Conservation (phyloP, 35 echinoderm and acorn worm species). For the Hemicentrotus pulcherrimus region DNA sequence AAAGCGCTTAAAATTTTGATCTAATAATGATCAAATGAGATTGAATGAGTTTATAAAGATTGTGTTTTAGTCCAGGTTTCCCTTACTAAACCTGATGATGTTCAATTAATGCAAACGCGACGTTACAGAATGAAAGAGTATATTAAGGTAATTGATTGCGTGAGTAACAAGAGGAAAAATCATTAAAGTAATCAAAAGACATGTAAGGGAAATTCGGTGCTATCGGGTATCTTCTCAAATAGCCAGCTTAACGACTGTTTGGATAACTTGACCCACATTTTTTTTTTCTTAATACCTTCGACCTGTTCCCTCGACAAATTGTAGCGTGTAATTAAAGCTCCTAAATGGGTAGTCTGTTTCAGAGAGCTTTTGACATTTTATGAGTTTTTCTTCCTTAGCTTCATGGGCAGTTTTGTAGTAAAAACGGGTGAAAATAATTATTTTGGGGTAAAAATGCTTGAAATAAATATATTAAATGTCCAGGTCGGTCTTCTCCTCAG, state of each 20-base stretch:
- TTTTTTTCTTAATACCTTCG: conserved; percentile 23
- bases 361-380: not conserved
- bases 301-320: conserved; percentile 33
- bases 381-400: not conserved
- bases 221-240: conserved; percentile 46
- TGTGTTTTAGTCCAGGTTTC: not conserved
- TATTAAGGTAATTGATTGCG: not conserved
- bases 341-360: not conserved
- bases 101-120: not conserved
- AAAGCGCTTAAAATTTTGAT: not conserved
- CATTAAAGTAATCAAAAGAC: conserved; percentile 50
- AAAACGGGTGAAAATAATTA: not conserved
- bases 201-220: not conserved
- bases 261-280: conserved; percentile 50
- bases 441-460: not conserved
- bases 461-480: no score
- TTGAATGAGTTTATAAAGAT: no score
- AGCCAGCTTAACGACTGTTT: conserved; percentile 49
- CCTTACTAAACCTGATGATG: not conserved
- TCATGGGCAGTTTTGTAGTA: not conserved
- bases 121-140: not conserved
- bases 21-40: not conserved
- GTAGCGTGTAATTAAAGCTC: not conserved
- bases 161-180: conserved; percentile 27
- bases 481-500: no score